These are phyloP conservation scores for Diplazon laetatorius DNA, from an alignment of 2,888 invertebrate genomes.

Conservation along the genomic window DNA sequence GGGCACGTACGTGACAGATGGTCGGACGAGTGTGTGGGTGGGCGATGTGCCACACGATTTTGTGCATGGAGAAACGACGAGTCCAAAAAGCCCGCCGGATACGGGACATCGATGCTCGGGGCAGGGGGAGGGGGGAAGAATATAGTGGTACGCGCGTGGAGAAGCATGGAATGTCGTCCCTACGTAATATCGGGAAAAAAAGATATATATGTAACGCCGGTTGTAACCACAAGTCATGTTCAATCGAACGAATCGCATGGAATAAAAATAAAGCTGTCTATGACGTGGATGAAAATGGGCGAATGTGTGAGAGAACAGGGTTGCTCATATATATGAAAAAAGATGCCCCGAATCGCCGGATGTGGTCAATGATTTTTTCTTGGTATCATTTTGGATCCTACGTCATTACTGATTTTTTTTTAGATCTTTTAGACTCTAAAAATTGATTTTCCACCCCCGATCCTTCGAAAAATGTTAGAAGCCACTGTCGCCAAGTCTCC, in stretches of 20 bases:
- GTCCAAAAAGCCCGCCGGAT: neutral
- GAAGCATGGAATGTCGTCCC: slow-evolving; percentile 76
- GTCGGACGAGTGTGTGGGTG: too few relatives aligned
- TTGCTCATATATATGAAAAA: too few relatives aligned
- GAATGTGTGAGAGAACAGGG: too few relatives aligned
- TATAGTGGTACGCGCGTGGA: too few relatives aligned
- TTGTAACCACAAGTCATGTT: slow-evolving; percentile 80
- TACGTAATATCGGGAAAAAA: slow-evolving; percentile 78
- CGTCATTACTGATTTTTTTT: too few relatives aligned
- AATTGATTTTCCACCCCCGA: too few relatives aligned
- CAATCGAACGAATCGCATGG: slow-evolving; percentile 79
- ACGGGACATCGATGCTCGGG: neutral
- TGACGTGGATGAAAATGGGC: slow-evolving; percentile 10
- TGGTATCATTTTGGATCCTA: too few relatives aligned
- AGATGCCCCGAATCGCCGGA: too few relatives aligned
- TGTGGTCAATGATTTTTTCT: too few relatives aligned
- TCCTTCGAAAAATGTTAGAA: too few relatives aligned
- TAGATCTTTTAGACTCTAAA: too few relatives aligned
- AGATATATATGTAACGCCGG: slow-evolving; percentile 75
- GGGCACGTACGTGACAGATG: slow-evolving; percentile 19
- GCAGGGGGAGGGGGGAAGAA: slow-evolving; percentile 46
- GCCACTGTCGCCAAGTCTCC: slow-evolving; percentile 35
- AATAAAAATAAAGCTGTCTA: slow-evolving; percentile 78
- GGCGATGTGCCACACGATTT: too few relatives aligned
- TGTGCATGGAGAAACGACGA: slow-evolving; percentile 2